A percentile compares a stretch with the other conserved stretches of the same genome.
These are phyloP conservation scores for Anarrhichthys ocellatus DNA, from an alignment of 2,113 vertebrate species.

Conservation along the genomic window DNA sequence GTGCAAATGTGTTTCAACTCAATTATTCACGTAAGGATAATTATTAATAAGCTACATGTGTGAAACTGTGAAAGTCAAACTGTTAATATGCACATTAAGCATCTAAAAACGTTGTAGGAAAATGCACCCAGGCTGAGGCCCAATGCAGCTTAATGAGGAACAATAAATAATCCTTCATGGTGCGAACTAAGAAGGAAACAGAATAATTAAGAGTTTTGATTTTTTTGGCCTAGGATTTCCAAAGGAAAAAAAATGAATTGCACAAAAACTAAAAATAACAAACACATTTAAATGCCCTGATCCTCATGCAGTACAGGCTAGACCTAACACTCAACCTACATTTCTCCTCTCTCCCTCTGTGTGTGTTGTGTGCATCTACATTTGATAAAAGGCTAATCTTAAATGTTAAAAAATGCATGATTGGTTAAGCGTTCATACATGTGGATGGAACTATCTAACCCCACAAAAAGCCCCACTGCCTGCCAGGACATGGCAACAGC, in stretches of 20 bases:
- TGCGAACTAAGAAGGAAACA: conserved; percentile 10
- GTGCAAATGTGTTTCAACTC: conserved; percentile 22
- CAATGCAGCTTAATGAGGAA: conserved; percentile 46
- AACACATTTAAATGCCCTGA: conserved; percentile 12
- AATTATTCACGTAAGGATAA: conserved; percentile 2
- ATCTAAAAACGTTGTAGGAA: conserved; percentile 23
- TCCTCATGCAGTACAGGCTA: conserved; percentile 53
- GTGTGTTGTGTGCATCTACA: not conserved
- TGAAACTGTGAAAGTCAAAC: not conserved
- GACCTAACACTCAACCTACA: conserved; percentile 59
- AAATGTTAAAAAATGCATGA: conserved; percentile 38
- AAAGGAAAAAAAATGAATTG: conserved; percentile 2
- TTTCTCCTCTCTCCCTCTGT: conserved; percentile 12
- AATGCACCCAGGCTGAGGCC: conserved; percentile 71
- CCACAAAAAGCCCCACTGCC: conserved; percentile 30
- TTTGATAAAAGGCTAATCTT: conserved; percentile 25
- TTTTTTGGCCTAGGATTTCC: conserved; percentile 4
- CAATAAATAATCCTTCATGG: conserved; percentile 20
- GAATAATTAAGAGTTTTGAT: conserved; percentile 26
- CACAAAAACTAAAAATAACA: conserved; percentile 2
- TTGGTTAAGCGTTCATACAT: conserved; percentile 12
- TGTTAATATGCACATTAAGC: not conserved
- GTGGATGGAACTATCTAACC: conserved; percentile 24
- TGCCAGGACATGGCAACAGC: conserved; percentile 74
- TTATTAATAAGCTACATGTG: not conserved